Evolutionary conservation across 2,888 invertebrate genomes (phyloP), one percentile per base, ranked within the genome.

Genomic region (Pantelozetes paolii): DNA sequence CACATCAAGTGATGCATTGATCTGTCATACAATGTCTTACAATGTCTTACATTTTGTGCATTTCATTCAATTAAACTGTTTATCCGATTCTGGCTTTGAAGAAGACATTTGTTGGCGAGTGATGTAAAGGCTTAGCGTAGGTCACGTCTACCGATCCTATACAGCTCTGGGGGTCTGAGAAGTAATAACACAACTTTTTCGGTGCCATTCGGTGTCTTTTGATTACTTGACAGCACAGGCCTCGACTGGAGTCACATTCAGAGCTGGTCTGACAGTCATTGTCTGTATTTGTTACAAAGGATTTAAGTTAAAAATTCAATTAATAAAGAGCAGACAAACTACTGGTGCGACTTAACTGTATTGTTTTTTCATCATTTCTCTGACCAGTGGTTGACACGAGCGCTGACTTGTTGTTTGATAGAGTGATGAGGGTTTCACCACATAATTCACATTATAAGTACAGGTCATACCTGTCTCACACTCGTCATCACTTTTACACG

Each of bases 131-230:
- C 28, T 74, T 64, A n/a, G 73, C 75, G 42, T 70, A 62, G 15
- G 42, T 32, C 13, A 75, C 75, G 23, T 74, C 90, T 0, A 92
- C 91, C 0, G 90, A 89, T 0, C 91, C 92, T 80, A 92, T 90
- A 85, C 93, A 93, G 26, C 90, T 89, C 70, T 92, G 84, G 0
- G 92, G 90, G 80, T 92, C 92, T 81, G 91, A 91, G 87, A 92
- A 93, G 83, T 92, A 93, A 18, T 90, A 90, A 84, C 93, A 93
- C 78, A 90, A 90, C 87, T 91, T 91, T 83, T 92, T 86, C 1
- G 92, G 87, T 78, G 90, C 88, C 84, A 91, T 91, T 57, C 92
- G 87, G 83, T 93, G 92, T 78, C 92, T 87, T 77, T 92, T 87
- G 80, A 92, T 91, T 79, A 92, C 84, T 83, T 92, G 91, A 83